Evolutionary conservation across 2,113 vertebrate species (phyloP), one percentile per base, ranked within the genome.

Genomic region (Xiphophorus couchianus): DNA sequence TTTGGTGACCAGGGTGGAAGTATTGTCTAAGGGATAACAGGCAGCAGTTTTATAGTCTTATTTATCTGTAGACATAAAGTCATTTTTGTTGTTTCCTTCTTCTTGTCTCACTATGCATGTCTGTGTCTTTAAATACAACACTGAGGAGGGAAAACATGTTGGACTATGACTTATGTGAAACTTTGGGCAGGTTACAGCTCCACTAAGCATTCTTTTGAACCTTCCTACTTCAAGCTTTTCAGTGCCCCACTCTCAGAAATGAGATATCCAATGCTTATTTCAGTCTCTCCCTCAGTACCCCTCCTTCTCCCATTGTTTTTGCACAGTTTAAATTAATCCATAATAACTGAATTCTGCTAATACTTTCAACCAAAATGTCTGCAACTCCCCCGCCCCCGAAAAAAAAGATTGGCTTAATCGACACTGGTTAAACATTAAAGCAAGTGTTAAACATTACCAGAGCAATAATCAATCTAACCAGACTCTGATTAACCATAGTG

Each of bases 1-100:
- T 91, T 89, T 85, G 72, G 87, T 74, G 79, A 86, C 65, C 80
- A 29, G 39, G 61, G 66, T 78, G 62, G 66, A 82, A 80, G 86
- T 83, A 86, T 66, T 64, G 74, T 85, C 86, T 65, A 5, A 60
- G 85, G 74, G 83, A 90, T 48, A 35, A 61, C 60, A 15, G 2
- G 75, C 62, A 69, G 82, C 86, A 85, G 77, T 73, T 79, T 83
- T 84, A 71, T 71, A 62, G 67, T 63, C n/a, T 85, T 74, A 84
- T 90, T 86, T 90, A 62, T 89, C 83, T 78, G 22, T 64, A 67
- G 71, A 69, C 62, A 66, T n/a, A 5, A 73, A 17, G 22, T 74
- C 22, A 0, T 33, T 8, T 71, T 77, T 63, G 22, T 19, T n/a
- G 22, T 25, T 54, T 54, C 51, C 19, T 54, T 25, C 7, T 54